Evolutionary conservation across 1,140 invertebrate species (phyloP).

Genomic region (Papilio polyxenes): DNA sequence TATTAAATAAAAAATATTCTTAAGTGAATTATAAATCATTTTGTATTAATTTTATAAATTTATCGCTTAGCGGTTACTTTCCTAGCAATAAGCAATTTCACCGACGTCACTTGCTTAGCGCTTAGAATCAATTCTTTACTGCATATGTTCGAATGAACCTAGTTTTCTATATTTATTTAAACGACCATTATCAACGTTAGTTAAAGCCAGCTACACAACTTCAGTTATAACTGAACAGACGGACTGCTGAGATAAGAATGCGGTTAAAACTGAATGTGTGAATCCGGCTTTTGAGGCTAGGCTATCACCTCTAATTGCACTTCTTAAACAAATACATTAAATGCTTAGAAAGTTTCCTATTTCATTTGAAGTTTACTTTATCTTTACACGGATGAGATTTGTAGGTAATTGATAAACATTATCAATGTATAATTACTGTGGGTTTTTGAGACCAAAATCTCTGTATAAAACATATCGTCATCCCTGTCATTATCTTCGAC

Average conservation of each 20-base stretch:
- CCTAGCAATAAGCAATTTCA: slow-evolving; percentile 1
- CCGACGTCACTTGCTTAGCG: background rate
- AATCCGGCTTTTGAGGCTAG: too few relatives aligned
- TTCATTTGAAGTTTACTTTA: background rate
- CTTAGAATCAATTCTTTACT: background rate
- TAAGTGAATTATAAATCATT: background rate
- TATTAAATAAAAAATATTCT: too few relatives aligned
- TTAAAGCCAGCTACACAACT: background rate
- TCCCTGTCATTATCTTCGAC: too few relatives aligned
- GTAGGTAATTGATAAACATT: slow-evolving; percentile 4
- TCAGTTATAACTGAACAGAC: too few relatives aligned
- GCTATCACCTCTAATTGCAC: background rate
- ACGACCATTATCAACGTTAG: slow-evolving; percentile 25
- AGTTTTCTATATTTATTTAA: slow-evolving; percentile 26
- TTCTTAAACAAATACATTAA: background rate
- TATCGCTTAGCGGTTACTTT: background rate
- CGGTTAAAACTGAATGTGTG: too few relatives aligned
- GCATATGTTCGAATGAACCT: slow-evolving; percentile 19
- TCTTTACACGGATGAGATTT: slow-evolving; percentile 2
- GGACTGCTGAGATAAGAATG: too few relatives aligned
- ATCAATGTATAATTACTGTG: background rate
- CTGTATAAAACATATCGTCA: too few relatives aligned
- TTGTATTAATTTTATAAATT: background rate
- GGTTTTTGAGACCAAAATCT: too few relatives aligned
- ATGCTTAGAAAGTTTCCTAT: slow-evolving; percentile 11